Evolutionary conservation across 1,140 invertebrate genomes (phyloP).

Genomic region (Drosophila persimilis): DNA sequence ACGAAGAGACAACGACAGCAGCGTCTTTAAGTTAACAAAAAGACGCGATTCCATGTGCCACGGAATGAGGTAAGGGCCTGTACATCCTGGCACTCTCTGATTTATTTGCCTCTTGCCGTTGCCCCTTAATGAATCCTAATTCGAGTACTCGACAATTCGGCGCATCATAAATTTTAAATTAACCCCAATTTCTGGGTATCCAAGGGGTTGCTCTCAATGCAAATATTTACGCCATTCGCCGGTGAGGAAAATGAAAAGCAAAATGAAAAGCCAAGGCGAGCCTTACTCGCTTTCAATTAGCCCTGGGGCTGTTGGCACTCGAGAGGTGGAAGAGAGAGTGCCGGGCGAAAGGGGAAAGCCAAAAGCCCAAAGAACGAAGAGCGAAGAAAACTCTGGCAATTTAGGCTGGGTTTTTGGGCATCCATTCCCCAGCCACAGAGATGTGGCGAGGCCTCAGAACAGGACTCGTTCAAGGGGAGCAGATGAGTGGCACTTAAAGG

Average conservation of each 20-base stretch:
- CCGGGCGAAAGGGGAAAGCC: conserved; percentile 6
- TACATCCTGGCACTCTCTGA: conserved; percentile 17
- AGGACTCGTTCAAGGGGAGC: conserved; percentile 9
- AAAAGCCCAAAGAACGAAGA: conserved; percentile 1
- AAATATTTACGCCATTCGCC: conserved; percentile 39
- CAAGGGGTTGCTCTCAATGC: conserved; percentile 26
- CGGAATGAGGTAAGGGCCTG: background rate
- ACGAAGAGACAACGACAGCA: conserved; percentile 5
- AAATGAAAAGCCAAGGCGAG: conserved; percentile 25
- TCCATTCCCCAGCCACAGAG: background rate
- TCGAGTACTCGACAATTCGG: conserved; percentile 47
- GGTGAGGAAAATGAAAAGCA: conserved; percentile 37
- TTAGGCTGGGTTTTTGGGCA: conserved; percentile 22
- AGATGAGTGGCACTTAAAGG: background rate
- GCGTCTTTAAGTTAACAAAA: conserved; percentile 62
- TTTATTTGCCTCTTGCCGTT: conserved; percentile 32
- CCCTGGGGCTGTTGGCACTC: conserved; percentile 9
- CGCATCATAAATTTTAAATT: conserved; percentile 56
- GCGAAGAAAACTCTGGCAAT: conserved; percentile 19
- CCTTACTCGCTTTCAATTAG: conserved; percentile 47
- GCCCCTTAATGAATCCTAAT: conserved; percentile 50
- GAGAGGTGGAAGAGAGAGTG: background rate
- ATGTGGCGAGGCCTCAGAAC: conserved; percentile 8
- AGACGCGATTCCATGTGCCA: background rate
- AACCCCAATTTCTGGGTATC: conserved; percentile 44